These are phyloP conservation scores for Siniperca scherzeri DNA, from an alignment of 2,797 vertebrate genomes.

Conservation along the genomic window DNA sequence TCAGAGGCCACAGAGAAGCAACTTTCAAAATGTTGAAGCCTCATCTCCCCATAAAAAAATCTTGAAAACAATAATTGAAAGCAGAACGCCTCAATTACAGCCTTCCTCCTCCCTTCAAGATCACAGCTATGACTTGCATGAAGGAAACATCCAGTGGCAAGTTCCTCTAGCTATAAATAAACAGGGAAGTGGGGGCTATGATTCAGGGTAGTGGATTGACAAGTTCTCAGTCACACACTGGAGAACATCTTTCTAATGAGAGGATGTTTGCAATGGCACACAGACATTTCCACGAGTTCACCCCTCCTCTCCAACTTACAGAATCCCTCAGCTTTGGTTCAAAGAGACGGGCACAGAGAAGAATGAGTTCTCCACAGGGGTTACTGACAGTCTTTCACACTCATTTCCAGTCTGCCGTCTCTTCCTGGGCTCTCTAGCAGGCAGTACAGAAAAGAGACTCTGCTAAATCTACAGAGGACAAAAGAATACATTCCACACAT, in stretches of 20 bases:
- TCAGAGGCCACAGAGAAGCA: constrained; percentile 48
- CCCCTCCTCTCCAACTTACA: constrained; percentile 33
- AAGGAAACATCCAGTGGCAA: constrained; percentile 62
- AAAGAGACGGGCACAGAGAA: constrained; percentile 26
- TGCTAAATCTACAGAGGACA: constrained; percentile 78
- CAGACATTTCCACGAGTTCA: constrained; percentile 33
- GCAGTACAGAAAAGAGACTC: constrained; percentile 65
- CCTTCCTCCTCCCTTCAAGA: constrained; percentile 59
- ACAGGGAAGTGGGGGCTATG: constrained; percentile 46
- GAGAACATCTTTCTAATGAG: constrained; percentile 71
- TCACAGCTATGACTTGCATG: constrained; percentile 62
- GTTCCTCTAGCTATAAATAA: constrained; percentile 74
- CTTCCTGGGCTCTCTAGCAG: constrained; percentile 54
- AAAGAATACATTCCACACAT: constrained; percentile 84
- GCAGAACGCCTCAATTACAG: constrained; percentile 74
- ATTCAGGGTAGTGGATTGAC: constrained; percentile 54
- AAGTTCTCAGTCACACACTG: constrained; percentile 62
- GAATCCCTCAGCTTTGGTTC: constrained; percentile 50
- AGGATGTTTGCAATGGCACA: constrained; percentile 40
- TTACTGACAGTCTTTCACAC: constrained; percentile 42
- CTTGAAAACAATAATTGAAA: constrained; percentile 58
- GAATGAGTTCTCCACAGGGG: constrained; percentile 49
- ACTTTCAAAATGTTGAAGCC: constrained; percentile 56
- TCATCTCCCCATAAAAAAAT: constrained; percentile 60
- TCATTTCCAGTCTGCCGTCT: constrained; percentile 58